Base-by-base conservation (phyloP, 2,888 invertebrate species). In the Cantharis nigra region DNA sequence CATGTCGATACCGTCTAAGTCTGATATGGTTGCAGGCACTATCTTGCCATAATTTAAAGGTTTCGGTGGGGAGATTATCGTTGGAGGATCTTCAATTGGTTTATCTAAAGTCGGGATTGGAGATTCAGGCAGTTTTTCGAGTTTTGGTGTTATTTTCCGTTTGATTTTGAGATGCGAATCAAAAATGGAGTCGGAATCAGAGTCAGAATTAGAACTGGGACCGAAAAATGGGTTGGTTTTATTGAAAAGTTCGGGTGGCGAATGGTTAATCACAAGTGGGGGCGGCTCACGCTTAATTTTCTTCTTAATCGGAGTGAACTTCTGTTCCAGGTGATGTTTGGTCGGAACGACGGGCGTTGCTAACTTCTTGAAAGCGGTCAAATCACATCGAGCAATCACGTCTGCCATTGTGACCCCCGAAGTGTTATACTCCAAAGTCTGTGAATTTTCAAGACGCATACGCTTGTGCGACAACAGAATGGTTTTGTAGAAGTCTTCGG, bases 401-500 rank as follows among this genome's bases (percentile, higher is more conserved):
- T 94, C 96, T 82, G 94, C 92, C 72, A 97, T 87, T 9, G 93
- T 93, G 81, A 97, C 93, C 70, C 94, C 95, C 82, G 92, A 91
- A 13, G 94, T 95, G 83, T 94, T 94, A 72, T 96, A 90, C 86
- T 96, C 95, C 16, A 94, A 93, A 85, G 94, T 93, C 83, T 91
- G 91, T 92, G 94, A 93, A 85, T 92, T 92, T 77, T 93, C 92
- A 63, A 92, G 88, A 87, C 95, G 92, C 80, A 95, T 90, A 78
- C 92, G 91, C 85, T 94, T 94, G 85, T 96, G 96, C 69, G 92
- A 91, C 33, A 91, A 87, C 20, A 97, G 86, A 87, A 96, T 92
- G 84, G 92, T 91, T 80, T 92, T 92, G 82, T 94, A 92, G 75
- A 91, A 91, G 74, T 94, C 93, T 82, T 95, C 91, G 9, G 89